phyloP scores from a whole-genome alignment of 2,797 vertebrate species.

The Gallinago stenura region DNA sequence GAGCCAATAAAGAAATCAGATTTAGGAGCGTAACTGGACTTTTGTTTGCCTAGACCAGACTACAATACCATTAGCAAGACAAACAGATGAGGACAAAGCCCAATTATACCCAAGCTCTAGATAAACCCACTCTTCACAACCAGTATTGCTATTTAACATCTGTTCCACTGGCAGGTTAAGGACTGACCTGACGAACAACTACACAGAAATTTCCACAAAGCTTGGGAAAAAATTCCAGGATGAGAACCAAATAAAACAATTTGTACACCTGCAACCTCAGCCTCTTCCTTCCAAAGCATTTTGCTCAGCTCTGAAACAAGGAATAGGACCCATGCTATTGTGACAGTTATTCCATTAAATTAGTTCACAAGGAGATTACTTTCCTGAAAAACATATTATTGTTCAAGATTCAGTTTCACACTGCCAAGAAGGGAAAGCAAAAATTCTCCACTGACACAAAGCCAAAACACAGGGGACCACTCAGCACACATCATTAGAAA shows the following conservation, averaged over 20 bases:
- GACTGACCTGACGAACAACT: rapidly evolving
- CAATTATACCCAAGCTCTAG: background rate
- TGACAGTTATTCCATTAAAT: background rate
- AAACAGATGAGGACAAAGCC: background rate
- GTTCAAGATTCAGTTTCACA: background rate
- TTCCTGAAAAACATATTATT: background rate
- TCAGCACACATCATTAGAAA: background rate
- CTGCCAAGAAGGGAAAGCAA: background rate
- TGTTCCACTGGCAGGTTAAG: background rate
- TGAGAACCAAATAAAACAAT: background rate
- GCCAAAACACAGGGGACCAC: background rate
- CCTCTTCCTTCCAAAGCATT: background rate
- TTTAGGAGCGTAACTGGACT: background rate
- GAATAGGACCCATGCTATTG: rapidly evolving
- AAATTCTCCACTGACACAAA: background rate
- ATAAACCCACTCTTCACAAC: background rate
- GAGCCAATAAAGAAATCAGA: background rate
- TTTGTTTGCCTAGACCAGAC: background rate
- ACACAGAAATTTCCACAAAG: background rate
- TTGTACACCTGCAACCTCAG: background rate
- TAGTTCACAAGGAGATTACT: background rate
- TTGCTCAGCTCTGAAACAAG: background rate
- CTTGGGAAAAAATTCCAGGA: background rate
- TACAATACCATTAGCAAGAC: background rate
- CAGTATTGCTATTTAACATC: background rate